Conservation (phyloP, 2,888 invertebrate species). For the Gymnocheta viridis region DNA sequence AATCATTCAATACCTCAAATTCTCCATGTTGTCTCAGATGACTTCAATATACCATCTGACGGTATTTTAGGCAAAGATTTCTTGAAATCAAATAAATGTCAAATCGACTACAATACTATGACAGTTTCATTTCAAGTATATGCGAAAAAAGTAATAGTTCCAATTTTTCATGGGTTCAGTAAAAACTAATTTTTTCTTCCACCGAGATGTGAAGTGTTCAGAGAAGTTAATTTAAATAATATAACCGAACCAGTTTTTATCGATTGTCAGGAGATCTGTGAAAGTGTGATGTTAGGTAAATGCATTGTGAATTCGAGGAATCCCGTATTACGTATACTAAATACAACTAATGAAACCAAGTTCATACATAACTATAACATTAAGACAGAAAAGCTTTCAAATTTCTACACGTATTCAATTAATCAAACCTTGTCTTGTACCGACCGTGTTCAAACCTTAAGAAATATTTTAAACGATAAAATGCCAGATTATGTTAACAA, state of each 20-base stretch:
- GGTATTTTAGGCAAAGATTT: constrained; percentile 3
- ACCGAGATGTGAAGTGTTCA: constrained; percentile 21
- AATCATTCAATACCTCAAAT: not conserved
- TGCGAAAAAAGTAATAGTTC: not conserved
- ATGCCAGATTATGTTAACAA: too few relatives aligned
- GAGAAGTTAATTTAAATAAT: not conserved
- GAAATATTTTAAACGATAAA: too few relatives aligned
- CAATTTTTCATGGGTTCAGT: constrained; percentile 32
- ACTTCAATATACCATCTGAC: constrained; percentile 21
- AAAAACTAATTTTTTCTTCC: constrained; percentile 25
- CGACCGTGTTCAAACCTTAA: too few relatives aligned
- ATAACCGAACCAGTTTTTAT: constrained; percentile 25
- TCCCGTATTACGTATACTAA: constrained; percentile 4
- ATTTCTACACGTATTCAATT: constrained; percentile 11
- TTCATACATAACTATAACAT: not conserved
- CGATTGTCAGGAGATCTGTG: constrained; percentile 29
- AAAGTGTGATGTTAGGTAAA: constrained; percentile 3
- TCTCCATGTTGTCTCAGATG: not conserved
- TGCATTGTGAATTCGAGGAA: constrained; percentile 3
- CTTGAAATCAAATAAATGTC: constrained; percentile 11
- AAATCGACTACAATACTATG: constrained; percentile 14
- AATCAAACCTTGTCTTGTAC: not conserved
- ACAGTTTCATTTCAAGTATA: constrained; percentile 10
- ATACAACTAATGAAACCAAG: constrained; percentile 1
- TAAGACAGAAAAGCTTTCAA: not conserved